These are phyloP conservation scores for Drepana arcuata DNA, from an alignment of 1,140 invertebrate genomes.

Conservation along the genomic window DNA sequence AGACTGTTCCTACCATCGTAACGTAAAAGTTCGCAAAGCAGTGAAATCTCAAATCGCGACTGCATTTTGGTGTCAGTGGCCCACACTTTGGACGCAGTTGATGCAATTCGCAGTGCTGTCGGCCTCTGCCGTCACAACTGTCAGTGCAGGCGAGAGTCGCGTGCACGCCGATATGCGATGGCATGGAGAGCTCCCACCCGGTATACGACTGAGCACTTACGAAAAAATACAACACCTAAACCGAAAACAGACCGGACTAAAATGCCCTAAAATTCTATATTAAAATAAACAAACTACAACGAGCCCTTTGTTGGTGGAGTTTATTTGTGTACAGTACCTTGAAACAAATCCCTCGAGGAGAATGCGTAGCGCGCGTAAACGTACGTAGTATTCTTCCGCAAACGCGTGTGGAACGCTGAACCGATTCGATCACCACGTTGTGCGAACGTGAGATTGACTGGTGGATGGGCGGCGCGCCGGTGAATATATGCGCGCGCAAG, in stretches of 20 bases:
- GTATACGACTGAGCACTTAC: neutral
- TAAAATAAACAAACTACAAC: neutral
- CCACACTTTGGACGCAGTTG: constrained; percentile 13
- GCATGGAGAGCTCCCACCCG: neutral
- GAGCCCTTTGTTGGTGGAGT: no score
- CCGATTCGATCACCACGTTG: neutral
- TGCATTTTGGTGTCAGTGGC: constrained; percentile 22
- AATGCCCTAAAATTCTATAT: neutral
- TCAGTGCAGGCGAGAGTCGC: neutral
- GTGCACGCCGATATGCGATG: neutral
- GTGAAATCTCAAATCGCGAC: constrained; percentile 28
- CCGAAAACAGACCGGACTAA: neutral
- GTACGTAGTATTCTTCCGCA: neutral
- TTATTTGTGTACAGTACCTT: neutral
- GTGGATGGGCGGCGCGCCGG: neutral
- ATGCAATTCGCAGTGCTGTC: neutral
- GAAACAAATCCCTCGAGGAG: neutral
- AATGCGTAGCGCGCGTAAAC: neutral
- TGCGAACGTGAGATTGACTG: neutral
- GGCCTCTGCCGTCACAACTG: no score
- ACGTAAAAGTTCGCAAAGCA: constrained; percentile 40
- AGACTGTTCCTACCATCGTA: constrained; percentile 7
- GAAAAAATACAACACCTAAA: neutral
- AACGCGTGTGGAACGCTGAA: neutral
- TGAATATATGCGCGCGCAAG: neutral